Evolutionary conservation across 2,113 vertebrate species (phyloP).

Genomic region (Pangasianodon hypophthalmus): DNA sequence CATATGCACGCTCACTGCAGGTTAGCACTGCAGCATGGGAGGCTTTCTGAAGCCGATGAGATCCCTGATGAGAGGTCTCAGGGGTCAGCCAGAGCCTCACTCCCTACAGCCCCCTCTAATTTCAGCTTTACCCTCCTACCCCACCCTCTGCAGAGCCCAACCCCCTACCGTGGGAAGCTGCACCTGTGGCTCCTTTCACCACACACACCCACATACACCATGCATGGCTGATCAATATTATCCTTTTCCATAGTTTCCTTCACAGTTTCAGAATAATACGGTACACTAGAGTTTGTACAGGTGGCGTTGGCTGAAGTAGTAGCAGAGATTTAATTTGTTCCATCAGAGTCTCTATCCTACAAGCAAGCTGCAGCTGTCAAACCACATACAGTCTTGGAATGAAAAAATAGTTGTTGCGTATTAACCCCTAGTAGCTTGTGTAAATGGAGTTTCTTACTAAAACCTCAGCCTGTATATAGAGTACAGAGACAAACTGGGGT

Average conservation of each 20-base stretch:
- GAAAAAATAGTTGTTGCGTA: background rate
- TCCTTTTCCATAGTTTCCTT: background rate
- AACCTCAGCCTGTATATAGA: background rate
- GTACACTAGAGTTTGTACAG: background rate
- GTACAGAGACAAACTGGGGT: background rate
- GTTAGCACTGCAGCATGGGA: slow-evolving; percentile 43
- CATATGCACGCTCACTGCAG: background rate
- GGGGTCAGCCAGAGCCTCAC: slow-evolving; percentile 63
- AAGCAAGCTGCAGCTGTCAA: background rate
- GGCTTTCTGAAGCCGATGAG: slow-evolving; percentile 70
- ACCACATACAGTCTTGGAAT: background rate
- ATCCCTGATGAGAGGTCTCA: slow-evolving; percentile 68
- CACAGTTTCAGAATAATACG: background rate
- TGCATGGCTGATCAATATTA: slow-evolving; percentile 33
- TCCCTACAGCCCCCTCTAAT: slow-evolving; percentile 65
- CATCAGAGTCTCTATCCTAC: background rate
- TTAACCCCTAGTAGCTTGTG: background rate
- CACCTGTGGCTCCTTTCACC: slow-evolving; percentile 68
- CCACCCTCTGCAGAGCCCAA: slow-evolving; percentile 46
- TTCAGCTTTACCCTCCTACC: slow-evolving; percentile 57
- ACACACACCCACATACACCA: slow-evolving; percentile 10
- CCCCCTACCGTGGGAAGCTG: slow-evolving; percentile 71
- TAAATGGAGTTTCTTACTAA: background rate
- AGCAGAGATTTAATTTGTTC: background rate
- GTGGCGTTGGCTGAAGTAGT: background rate